Percentiles rank a stretch among this genome's conserved stretches.
Conservation (phyloP, 2,113 vertebrate species). For the Glaucidium brasilianum region DNA sequence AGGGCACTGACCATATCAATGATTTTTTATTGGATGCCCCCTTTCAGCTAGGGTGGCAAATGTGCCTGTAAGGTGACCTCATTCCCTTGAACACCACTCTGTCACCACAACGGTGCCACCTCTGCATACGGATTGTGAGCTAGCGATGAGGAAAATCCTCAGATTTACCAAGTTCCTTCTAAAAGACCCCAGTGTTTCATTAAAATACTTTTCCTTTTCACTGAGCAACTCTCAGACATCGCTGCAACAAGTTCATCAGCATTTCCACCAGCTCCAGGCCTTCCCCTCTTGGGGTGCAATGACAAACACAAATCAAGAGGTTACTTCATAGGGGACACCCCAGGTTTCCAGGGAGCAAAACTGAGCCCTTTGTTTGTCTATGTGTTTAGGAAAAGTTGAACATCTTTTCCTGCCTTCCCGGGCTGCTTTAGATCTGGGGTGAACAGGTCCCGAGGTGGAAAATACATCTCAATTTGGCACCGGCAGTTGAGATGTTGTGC, state of each 20-base stretch:
- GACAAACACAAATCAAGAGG: neutral
- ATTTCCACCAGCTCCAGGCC: neutral
- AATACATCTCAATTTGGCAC: neutral
- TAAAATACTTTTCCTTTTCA: neutral
- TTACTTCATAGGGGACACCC: neutral
- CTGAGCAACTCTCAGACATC: neutral
- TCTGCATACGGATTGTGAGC: rapidly evolving
- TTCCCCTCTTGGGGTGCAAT: neutral
- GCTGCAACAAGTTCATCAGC: neutral
- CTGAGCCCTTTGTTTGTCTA: neutral
- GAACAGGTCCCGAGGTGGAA: neutral
- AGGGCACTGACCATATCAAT: rapidly evolving
- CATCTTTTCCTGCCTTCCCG: neutral
- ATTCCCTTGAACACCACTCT: neutral
- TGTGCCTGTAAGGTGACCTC: neutral
- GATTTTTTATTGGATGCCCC: neutral
- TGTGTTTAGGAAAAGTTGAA: neutral
- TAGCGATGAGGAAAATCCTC: rapidly evolving
- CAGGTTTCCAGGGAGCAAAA: neutral
- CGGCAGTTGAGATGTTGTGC: neutral
- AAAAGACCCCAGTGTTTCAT: neutral
- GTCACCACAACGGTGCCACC: neutral
- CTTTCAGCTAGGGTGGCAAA: neutral
- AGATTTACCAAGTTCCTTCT: neutral
- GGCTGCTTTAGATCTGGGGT: neutral